Conservation (phyloP, 2,797 vertebrate genomes). For the Hippoglossus hippoglossus region DNA sequence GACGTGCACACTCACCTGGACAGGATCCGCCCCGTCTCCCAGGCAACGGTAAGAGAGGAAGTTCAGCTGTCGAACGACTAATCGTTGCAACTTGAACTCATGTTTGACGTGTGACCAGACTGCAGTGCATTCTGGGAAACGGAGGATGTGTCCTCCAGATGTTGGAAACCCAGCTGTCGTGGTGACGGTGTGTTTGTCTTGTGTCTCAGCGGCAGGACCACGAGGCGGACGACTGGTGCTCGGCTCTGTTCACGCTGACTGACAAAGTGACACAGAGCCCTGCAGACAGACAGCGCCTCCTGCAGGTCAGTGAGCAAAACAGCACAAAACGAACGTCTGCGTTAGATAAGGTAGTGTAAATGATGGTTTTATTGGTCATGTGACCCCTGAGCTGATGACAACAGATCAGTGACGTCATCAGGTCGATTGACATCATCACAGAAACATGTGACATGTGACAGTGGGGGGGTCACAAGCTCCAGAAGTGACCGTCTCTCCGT, state of each 20-base stretch:
- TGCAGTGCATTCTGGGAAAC: background rate
- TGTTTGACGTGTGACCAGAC: background rate
- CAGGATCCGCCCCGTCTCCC: conserved; percentile 5
- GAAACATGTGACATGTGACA: too few species aligned
- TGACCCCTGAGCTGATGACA: background rate
- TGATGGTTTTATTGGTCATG: too few species aligned
- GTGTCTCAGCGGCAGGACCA: conserved; percentile 25
- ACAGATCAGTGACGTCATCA: too few species aligned
- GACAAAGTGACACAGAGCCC: conserved; percentile 25
- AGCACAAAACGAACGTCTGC: background rate
- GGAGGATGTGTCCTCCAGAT: too few species aligned
- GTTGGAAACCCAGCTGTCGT: too few species aligned
- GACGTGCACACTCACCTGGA: conserved; percentile 28
- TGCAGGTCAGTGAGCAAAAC: conserved; percentile 52
- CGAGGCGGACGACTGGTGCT: background rate
- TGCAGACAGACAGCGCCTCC: conserved; percentile 44
- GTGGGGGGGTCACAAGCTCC: background rate
- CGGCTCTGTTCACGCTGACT: conserved; percentile 39
- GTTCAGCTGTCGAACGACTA: too few species aligned
- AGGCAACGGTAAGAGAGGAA: conserved; percentile 37
- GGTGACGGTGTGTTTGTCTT: background rate
- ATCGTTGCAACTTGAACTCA: too few species aligned
- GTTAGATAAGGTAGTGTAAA: too few species aligned
- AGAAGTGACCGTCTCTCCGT: background rate
- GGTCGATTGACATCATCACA: too few species aligned